Evolutionary conservation across 1,140 invertebrate species (phyloP), one percentile per base, ranked within the genome.

Genomic region (Hylyphantes graminicola): DNA sequence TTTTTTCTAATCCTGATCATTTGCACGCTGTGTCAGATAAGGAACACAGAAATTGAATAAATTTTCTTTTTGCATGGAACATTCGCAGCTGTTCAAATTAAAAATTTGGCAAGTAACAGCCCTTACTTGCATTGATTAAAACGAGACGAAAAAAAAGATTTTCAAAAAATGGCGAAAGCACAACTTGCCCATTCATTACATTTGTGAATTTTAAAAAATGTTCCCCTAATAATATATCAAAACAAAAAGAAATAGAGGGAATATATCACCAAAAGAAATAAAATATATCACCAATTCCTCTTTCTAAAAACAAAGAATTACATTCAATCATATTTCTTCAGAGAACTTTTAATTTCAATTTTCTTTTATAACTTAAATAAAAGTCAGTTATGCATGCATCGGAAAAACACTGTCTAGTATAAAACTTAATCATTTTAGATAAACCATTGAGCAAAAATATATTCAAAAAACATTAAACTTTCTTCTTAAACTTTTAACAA

Each of bases 251-350:
- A 59, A 35, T 35, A 35, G 5, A 74, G 57, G 19, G 12, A 2
- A 74, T 74, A 57, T n/a, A 74, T 74, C 15, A 57, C 57, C 5
- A 10, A 59, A n/a, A n/a, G n/a, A n/a, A n/a, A n/a, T n/a, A n/a
- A n/a, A 2, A 74, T 74, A 57, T n/a, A 74, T 74, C 15, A 57
- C 57, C 5, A 10, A 59, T 57, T 55, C 68, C 53, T 19, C 50
- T 74, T 13, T 55, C 53, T 57, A 63, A 64, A n/a, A 64, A 51
- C 2, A 51, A 64, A 63, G 21, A 50, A 63, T 63, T 76, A 17
- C 17, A 76, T 76, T 50, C 21, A 64, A 63, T 64, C 55, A 76
- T 76, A 76, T 76, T 64, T 76, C 74, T 76, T 51, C 59, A 15
- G 17, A n/a, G 59, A 63, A 48, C 11, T 64, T 76, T 76, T 53